Conservation (phyloP, 2,113 vertebrate genomes). For the Elachura formosa region DNA sequence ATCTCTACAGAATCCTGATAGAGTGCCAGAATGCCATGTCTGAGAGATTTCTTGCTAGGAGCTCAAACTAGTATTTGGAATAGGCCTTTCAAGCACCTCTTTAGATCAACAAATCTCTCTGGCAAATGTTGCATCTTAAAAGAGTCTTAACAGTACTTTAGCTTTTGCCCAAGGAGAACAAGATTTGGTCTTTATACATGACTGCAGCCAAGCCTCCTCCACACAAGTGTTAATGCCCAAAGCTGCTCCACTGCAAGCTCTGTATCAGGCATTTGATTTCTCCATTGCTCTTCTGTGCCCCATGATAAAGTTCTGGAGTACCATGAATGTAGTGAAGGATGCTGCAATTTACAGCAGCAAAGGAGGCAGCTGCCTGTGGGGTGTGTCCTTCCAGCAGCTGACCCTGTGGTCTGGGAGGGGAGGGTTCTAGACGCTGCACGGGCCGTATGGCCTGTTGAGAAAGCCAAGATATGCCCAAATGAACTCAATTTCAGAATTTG, state of each 20-base stretch:
- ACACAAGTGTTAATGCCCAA: not conserved
- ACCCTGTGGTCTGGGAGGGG: accelerated
- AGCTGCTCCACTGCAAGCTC: not conserved
- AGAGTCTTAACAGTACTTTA: not conserved
- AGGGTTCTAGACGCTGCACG: accelerated
- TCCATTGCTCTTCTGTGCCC: not conserved
- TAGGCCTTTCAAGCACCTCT: not conserved
- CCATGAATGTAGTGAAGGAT: accelerated
- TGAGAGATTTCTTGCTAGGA: not conserved
- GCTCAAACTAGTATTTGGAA: not conserved
- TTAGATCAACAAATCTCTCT: not conserved
- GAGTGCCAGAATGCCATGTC: not conserved
- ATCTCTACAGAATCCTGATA: not conserved
- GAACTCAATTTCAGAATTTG: not conserved
- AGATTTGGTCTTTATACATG: not conserved
- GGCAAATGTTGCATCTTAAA: not conserved
- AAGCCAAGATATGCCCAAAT: not conserved
- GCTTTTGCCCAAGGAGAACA: not conserved
- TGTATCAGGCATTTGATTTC: not conserved
- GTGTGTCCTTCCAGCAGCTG: not conserved
- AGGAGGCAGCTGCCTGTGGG: not conserved
- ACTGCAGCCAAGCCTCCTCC: not conserved
- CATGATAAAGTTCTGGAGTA: accelerated
- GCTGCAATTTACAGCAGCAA: not conserved
- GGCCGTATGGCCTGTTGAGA: not conserved